phyloP scores from a whole-genome alignment of 2,113 vertebrate genomes.

The Otis tarda region DNA sequence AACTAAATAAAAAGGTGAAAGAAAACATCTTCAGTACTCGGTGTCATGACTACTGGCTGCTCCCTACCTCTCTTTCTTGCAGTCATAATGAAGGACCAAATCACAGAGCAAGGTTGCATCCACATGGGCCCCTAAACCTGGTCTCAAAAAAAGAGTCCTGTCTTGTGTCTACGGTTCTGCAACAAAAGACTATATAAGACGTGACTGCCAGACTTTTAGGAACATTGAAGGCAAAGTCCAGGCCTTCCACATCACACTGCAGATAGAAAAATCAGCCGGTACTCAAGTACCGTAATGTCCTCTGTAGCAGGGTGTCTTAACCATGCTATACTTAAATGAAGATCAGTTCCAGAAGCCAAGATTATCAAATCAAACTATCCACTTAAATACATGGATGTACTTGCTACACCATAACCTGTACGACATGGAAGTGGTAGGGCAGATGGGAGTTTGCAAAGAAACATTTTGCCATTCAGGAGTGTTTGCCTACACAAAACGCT shows the following conservation, averaged over 20 bases:
- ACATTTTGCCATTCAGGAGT: not conserved
- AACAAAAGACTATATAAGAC: not conserved
- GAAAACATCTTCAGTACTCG: not conserved
- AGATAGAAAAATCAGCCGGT: not conserved
- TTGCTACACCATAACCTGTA: not conserved
- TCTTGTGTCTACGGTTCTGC: not conserved
- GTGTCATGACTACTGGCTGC: not conserved
- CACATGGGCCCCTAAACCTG: not conserved
- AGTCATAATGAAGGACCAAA: not conserved
- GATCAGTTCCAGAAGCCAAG: not conserved
- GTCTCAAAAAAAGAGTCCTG: not conserved
- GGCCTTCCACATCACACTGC: not conserved
- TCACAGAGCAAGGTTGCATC: not conserved
- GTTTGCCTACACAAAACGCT: not conserved
- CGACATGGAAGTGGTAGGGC: not conserved
- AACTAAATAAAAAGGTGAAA: not conserved
- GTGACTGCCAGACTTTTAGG: not conserved
- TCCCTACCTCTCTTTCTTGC: not conserved
- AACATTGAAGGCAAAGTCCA: not conserved
- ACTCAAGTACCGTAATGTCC: not conserved
- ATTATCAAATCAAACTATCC: not conserved
- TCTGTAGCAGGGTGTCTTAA: not conserved
- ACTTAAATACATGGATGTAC: not conserved
- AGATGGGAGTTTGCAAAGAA: not conserved
- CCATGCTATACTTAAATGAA: not conserved